phyloP scores from a whole-genome alignment of 53 echinoderm and acorn worm genomes.

The Apostichopus leukothele region DNA sequence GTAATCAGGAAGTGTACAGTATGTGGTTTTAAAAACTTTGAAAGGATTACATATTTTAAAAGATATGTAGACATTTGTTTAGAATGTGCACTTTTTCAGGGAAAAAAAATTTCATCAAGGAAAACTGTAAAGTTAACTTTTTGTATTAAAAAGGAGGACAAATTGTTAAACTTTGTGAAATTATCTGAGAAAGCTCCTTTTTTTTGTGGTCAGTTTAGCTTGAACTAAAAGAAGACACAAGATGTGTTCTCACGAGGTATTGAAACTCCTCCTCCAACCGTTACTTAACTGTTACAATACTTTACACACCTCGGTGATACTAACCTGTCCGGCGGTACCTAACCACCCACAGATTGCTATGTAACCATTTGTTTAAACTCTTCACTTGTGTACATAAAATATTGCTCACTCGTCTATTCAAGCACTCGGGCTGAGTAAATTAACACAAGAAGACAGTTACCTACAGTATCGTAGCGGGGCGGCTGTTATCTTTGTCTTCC shows the following conservation, averaged over 20 bases:
- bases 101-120: background rate
- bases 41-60: background rate
- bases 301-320: background rate
- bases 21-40: background rate
- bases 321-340: background rate
- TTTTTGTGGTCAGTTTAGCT: no score
- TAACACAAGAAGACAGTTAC: constrained; percentile 36
- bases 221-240: no score
- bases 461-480: background rate
- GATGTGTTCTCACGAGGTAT: no score
- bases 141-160: no score
- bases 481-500: background rate
- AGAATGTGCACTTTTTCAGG: no score
- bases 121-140: background rate
- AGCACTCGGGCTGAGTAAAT: constrained; percentile 7
- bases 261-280: no score
- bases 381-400: constrained; percentile 38
- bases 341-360: background rate
- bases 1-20: background rate
- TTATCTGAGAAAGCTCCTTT: no score
- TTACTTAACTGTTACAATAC: no score
- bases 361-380: constrained; percentile 43
- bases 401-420: constrained; percentile 14
- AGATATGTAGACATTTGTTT: background rate
- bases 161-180: no score